Evolutionary conservation across 2,888 invertebrate genomes (phyloP), one percentile per base, ranked within the genome.

Genomic region (Melipona bicolor): DNA sequence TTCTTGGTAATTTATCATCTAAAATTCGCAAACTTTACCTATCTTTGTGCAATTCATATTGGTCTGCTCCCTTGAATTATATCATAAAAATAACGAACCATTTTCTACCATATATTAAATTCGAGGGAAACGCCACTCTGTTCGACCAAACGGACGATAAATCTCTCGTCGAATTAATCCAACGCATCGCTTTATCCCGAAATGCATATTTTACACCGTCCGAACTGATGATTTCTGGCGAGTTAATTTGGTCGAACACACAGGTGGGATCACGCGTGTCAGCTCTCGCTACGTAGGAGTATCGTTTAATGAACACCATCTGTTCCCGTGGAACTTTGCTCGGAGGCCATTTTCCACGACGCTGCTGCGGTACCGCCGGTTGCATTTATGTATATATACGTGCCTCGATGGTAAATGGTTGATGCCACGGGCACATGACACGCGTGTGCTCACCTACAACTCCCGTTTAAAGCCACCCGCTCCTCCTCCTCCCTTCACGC

Each of bases 291-390:
- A n/a, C 49, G 43, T 6, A 49, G 72, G 21, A 6, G 81, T 56
- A 52, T 74, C 74, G 74, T 74, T 70, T 82, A 81, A 82, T 81
- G 75, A 82, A 82, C 75, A 52, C 83, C 77, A 72, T 87, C 77
- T n/a, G 75, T 73, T 84, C 71, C 75, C 17, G 71, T 43, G 80
- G 72, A 76, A 87, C 69, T 81, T 67, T 70, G 72, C 62, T 52
- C 65, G 24, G 74, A 61, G 54, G 65, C 69, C 73, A 73, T 78
- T 77, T 49, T 50, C 56, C 52, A 49, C 24, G 49, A 36, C 13
- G 61, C 36, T 19, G 19, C 21, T 17, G 49, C 43, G 67, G 17
- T 17, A 17, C 27, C 61, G 67, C n/a, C 67, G 36, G 56, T 6
- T 50, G 62, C 76, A 49, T 52, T 62, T 65, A 59, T 32, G 11